Conservation (phyloP, 2,888 invertebrate species). For the Arctia plantaginis region DNA sequence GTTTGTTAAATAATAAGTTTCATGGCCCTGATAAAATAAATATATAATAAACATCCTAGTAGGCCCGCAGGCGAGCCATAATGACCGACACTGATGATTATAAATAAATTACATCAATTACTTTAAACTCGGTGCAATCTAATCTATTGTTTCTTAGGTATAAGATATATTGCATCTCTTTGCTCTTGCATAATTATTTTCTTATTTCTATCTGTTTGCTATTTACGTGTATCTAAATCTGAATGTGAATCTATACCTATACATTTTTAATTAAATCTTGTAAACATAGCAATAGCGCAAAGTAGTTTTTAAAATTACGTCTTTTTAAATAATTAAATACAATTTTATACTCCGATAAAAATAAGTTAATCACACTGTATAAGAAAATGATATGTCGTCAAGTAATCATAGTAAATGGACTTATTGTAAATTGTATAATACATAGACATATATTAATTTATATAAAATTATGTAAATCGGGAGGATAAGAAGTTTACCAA, state of each 20-base stretch:
- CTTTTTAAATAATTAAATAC: conserved; percentile 33
- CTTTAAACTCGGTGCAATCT: conserved; percentile 40
- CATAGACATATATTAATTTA: conserved; percentile 46
- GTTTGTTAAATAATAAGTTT: neutral
- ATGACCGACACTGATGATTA: neutral
- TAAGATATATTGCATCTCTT: conserved; percentile 21
- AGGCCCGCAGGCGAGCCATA: neutral
- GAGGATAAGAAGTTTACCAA: conserved; percentile 58
- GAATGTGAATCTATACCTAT: conserved; percentile 25
- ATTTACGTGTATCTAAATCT: conserved; percentile 14
- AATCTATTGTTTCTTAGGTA: conserved; percentile 26
- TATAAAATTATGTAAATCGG: conserved; percentile 58
- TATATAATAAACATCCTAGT: neutral
- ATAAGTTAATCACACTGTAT: conserved; percentile 62
- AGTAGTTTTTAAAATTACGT: conserved; percentile 23
- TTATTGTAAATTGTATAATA: conserved; percentile 34
- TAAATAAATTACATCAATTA: conserved; percentile 2
- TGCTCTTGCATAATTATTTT: conserved; percentile 34
- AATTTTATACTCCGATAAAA: conserved; percentile 59
- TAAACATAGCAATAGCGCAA: conserved; percentile 33
- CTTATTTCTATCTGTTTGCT: conserved; percentile 38
- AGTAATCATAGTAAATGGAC: conserved; percentile 59
- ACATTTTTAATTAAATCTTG: conserved; percentile 26
- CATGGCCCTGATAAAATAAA: neutral
- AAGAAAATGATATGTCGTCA: conserved; percentile 78